Conservation (phyloP, 2,113 vertebrate genomes). For the Phodopus roborovskii region DNA sequence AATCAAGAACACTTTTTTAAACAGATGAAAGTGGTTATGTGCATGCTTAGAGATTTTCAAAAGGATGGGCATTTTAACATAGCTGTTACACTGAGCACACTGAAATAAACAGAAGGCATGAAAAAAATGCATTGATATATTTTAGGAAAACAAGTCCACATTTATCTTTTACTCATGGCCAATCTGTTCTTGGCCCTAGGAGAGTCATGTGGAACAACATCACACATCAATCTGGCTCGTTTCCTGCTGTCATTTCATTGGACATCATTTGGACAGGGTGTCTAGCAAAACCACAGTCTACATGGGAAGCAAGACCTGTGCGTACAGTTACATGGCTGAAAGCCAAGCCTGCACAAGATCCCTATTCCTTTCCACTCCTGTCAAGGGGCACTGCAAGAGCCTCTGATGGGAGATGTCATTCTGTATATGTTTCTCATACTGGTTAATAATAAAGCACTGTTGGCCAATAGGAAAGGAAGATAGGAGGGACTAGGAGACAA, state of each 20-base stretch:
- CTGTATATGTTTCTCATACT: no score
- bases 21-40: conserved; percentile 15
- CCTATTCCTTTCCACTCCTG: neutral
- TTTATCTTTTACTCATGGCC: neutral
- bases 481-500: no score
- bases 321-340: neutral
- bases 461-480: no score
- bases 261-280: neutral
- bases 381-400: neutral
- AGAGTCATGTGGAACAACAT: neutral
- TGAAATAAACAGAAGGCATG: neutral
- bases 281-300: neutral
- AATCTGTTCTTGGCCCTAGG: neutral
- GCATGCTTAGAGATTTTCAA: neutral
- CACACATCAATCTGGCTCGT: neutral
- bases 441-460: no score
- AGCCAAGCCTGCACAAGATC: accelerated
- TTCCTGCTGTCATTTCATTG: neutral
- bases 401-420: no score
- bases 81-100: neutral
- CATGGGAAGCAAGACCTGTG: neutral
- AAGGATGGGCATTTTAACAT: neutral
- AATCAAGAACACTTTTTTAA: conserved; percentile 15
- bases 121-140: neutral
- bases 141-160: neutral